These are phyloP conservation scores for Limnephilus marmoratus DNA, from an alignment of 2,888 invertebrate species.

Conservation along the genomic window DNA sequence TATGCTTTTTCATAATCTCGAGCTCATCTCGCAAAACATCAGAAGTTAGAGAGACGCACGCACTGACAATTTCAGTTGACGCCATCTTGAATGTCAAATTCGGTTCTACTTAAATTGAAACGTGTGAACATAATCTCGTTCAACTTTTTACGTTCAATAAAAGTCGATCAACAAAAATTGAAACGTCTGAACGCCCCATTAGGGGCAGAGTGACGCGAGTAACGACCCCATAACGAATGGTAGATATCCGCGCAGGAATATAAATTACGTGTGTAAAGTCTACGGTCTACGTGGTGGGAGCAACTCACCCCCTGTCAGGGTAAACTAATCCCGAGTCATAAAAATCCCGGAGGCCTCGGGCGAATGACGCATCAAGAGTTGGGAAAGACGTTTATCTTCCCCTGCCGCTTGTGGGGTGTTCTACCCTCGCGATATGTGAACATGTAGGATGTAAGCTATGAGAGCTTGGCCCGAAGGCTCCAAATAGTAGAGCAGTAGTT, in stretches of 20 bases:
- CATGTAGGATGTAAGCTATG: neutral
- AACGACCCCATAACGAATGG: conserved; percentile 19
- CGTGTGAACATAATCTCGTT: too few relatives aligned
- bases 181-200: too few relatives aligned
- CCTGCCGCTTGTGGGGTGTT: conserved; percentile 15
- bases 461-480: neutral
- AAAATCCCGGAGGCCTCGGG: conserved; percentile 57
- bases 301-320: conserved; percentile 37
- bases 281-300: conserved; percentile 22
- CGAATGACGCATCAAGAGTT: conserved; percentile 59
- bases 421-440: conserved; percentile 7
- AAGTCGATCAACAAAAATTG: too few relatives aligned
- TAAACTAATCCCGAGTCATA: conserved; percentile 59
- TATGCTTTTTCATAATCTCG: too few relatives aligned
- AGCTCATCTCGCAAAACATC: too few relatives aligned
- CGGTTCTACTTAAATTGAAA: too few relatives aligned
- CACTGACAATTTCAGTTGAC: too few relatives aligned
- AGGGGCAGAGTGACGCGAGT: neutral
- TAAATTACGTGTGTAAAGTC: conserved; percentile 42
- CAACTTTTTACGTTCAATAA: too few relatives aligned
- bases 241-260: conserved; percentile 3
- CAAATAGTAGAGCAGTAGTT: neutral
- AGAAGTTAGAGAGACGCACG: too few relatives aligned
- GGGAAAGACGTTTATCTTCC: conserved; percentile 54
- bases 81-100: too few relatives aligned